Conservation (phyloP, 53 echinoderm and acorn worm genomes). For the Henricia sp. region DNA sequence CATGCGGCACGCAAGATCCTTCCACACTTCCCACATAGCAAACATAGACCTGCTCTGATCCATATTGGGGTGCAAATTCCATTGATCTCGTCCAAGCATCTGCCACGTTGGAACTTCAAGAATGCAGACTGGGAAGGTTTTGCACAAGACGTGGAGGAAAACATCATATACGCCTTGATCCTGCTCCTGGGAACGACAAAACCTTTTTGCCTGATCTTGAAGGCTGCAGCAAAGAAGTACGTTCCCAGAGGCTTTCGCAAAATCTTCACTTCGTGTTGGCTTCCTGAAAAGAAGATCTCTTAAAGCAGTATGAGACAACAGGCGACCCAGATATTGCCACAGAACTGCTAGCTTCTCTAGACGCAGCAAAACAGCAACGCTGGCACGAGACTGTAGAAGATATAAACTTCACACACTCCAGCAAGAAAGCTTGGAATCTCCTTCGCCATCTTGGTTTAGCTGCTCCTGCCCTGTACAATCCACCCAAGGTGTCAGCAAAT, state of each 20-base stretch:
- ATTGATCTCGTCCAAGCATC: background rate
- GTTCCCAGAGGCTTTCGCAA: background rate
- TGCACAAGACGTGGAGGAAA: background rate
- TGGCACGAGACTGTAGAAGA: background rate
- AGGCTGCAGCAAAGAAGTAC: background rate
- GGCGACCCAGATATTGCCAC: background rate
- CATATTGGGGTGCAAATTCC: background rate
- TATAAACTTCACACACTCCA: background rate
- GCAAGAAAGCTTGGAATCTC: constrained; percentile 4
- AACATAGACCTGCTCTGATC: constrained; percentile 10
- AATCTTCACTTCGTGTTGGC: background rate
- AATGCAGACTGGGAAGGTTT: constrained; percentile 9
- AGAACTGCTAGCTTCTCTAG: background rate
- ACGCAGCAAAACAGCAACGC: too few relatives aligned
- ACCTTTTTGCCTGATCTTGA: background rate
- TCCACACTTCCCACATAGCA: background rate
- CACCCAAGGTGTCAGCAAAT: constrained; percentile 8
- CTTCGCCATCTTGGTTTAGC: background rate
- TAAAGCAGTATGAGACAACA: background rate
- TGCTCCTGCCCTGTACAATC: background rate
- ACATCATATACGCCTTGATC: background rate
- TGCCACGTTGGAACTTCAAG: constrained; percentile 11
- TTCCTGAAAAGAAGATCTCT: background rate
- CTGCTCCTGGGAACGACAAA: background rate
- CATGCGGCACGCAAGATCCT: constrained; percentile 21